Evolutionary conservation across 2,888 invertebrate species (phyloP), one percentile per base, ranked within the genome.

Genomic region (Kuschelorhynchus macadamiae): DNA sequence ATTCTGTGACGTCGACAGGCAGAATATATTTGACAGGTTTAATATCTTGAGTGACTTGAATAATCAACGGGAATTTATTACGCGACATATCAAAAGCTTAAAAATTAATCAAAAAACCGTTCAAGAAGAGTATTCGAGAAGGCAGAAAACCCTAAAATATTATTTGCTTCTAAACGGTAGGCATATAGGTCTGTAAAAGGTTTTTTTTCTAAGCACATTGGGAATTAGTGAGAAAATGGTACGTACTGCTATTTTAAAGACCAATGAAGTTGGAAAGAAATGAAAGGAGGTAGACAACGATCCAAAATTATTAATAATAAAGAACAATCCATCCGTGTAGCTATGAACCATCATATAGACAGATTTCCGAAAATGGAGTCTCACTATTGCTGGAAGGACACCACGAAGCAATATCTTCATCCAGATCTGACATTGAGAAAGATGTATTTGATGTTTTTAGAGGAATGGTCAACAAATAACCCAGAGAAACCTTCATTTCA

Each of bases 151-250:
- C n/a, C n/a, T n/a, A n/a, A 4, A 36, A n/a, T 36, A 36, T 36
- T 36, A 7, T 36, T 36, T 36, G 11, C 3, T n/a, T 7, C 5
- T 11, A 36, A 9, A 36, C 11, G 36, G 36, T n/a, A 36, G 36
- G 3, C 36, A n/a, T 36, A 7, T 36, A n/a, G 3, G 3, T 4
- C 5, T 36, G 3, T 36, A n/a, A 4, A 36, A 36, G 36, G 7
- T 4, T 12, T 36, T 36, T 36, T 36, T 36, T 20, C 25, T 25
- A 25, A 20, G 4, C 17, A 46, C 46, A 46, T 46, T 46, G 3
- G 46, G 46, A 18, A 46, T 46, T 46, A 46, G 20, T 46, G 46
- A 46, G 1, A 46, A 46, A 20, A 46, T 46, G 20, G 46, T 46
- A 20, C 46, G 46, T 20, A 46, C 7, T 2, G 46, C 46, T 7